These are phyloP conservation scores for Maconellicoccus hirsutus DNA, from an alignment of 1,140 invertebrate species.

Conservation along the genomic window DNA sequence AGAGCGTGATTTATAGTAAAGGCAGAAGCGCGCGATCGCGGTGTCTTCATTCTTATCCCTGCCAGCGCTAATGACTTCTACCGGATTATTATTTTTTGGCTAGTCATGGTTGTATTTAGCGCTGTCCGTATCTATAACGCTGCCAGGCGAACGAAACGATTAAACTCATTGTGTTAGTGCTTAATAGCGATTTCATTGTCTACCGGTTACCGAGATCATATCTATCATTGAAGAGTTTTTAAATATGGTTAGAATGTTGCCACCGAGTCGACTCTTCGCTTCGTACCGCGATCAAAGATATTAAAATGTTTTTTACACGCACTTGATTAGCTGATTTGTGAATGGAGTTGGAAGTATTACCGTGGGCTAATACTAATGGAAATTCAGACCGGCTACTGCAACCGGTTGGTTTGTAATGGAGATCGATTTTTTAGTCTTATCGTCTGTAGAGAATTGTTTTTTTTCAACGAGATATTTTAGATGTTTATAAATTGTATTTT, in stretches of 20 bases:
- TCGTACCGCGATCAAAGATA: no score
- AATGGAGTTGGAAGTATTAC: no score
- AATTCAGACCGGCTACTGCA: no score
- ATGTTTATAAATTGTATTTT: no score
- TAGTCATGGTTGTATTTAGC: conserved; percentile 15
- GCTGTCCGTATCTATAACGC: conserved; percentile 9
- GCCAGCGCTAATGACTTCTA: conserved; percentile 15
- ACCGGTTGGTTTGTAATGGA: no score
- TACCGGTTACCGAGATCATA: neutral
- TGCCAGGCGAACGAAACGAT: neutral
- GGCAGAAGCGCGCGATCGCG: neutral
- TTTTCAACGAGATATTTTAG: no score
- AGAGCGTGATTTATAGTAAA: conserved; percentile 17
- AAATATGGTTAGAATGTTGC: neutral
- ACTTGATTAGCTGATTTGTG: no score
- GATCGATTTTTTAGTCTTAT: no score
- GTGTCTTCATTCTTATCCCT: neutral
- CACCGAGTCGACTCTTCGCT: no score
- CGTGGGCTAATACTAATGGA: no score
- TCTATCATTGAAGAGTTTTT: neutral
- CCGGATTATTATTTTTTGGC: conserved; percentile 18
- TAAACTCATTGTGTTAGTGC: neutral
- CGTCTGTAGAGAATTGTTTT: no score
- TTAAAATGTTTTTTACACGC: no score
- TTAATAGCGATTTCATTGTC: conserved; percentile 17